A percentile compares a stretch with the other conserved stretches of the same genome.
phyloP scores from a whole-genome alignment of 2,113 vertebrate species.

The Crocuta crocuta region DNA sequence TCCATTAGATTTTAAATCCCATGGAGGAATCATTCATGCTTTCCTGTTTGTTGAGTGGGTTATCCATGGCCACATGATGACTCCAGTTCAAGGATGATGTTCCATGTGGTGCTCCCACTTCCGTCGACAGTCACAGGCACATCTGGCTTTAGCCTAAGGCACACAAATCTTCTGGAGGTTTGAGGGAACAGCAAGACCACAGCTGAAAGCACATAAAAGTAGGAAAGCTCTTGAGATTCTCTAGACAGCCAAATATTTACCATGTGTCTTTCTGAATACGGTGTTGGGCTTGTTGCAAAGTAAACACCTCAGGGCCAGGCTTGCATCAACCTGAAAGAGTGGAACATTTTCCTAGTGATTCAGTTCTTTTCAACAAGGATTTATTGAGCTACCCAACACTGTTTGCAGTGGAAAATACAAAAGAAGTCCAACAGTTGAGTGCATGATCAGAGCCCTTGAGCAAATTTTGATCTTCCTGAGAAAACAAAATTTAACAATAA shows the following conservation, averaged over 20 bases:
- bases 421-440: not conserved
- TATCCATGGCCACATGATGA: not conserved
- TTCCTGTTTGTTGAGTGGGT: not conserved
- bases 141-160: not conserved
- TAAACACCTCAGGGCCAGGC: not conserved
- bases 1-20: not conserved
- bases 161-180: not conserved
- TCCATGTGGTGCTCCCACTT: not conserved
- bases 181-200: not conserved
- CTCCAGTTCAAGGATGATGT: not conserved
- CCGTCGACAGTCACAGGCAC: not conserved
- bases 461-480: not conserved
- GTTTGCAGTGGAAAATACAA: not conserved
- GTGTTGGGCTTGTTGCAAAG: not conserved
- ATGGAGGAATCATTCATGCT: not conserved
- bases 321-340: not conserved
- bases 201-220: not conserved
- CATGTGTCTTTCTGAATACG: not conserved
- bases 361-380: not conserved
- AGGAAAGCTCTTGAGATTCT: conserved; percentile 27
- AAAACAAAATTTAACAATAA: not conserved
- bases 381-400: not conserved
- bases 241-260: not conserved
- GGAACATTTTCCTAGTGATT: conserved; percentile 13
- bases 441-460: not conserved